Base-by-base conservation (phyloP, 2,888 invertebrate species). In the Drosophila emarginata region DNA sequence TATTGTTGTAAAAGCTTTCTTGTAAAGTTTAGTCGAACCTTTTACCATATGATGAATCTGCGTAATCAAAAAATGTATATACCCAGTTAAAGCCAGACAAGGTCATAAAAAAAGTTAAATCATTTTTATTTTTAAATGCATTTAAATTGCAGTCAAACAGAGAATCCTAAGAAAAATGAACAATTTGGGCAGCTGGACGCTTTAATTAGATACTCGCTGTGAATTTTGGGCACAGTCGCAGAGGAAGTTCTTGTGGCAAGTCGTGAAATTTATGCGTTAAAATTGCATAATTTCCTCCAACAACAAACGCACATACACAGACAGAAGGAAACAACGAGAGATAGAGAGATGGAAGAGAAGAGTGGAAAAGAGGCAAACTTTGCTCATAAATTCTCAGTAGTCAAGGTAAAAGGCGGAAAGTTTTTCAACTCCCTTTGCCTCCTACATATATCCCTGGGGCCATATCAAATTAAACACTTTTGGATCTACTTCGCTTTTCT, bases 381-480 rank as follows among this genome's bases (percentile, higher is more conserved):
- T 87, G 71, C 71, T 73, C 85, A 83, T 83, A 83, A 83, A 83
- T 83, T 83, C 57, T 67, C 62, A 69, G 74, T 45, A 87, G 81
- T 80, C 81, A 82, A 82, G 87, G 87, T 87, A 87, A 84, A 45
- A 72, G 77, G 79, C 45, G 65, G 61, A 76, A 78, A 87, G 61
- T 83, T 81, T 81, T 64, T 72, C 11, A 11, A 11, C 68, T 40
- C 66, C 74, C 57, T 39, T n/a, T 32, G 23, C n/a, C 51, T 45
- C 52, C 52, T 36, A 15, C 61, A 28, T 53, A 28, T 53, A 4
- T 59, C 65, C 68, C 69, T 61, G 56, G 64, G 40, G 70, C 61
- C 80, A 72, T 73, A 83, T 81, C 77, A 81, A 80, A 87, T 80
- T 79, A 82, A 82, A 87, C 79, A 87, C 87, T 87, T 84, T 86